Evolutionary conservation across 2,888 invertebrate species (phyloP).

Genomic region (Corbicula japonica): DNA sequence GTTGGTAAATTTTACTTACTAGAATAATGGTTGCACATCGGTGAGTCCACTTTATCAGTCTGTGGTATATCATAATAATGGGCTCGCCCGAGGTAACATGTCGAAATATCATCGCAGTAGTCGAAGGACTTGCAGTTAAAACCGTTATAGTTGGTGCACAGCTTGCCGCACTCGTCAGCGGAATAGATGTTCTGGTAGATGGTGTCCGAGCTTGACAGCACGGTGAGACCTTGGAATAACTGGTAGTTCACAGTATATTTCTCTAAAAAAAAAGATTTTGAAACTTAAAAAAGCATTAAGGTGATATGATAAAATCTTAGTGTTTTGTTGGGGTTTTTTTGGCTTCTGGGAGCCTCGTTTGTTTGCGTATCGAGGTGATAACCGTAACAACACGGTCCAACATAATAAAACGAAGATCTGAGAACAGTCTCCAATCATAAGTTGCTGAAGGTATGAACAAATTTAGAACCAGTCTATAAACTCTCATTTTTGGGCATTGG

Average conservation of each 20-base stretch:
- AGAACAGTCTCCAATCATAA: no score
- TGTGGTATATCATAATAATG: conserved; percentile 76
- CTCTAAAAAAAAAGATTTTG: conserved; percentile 61
- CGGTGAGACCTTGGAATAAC: conserved; percentile 69
- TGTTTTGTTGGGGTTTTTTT: no score
- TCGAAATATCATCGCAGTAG: conserved; percentile 74
- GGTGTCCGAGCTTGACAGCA: conserved; percentile 70
- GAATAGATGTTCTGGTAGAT: conserved; percentile 77
- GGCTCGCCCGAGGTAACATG: conserved; percentile 75
- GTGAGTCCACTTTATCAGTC: conserved; percentile 65
- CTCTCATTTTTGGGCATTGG: no score
- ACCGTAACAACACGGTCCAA: no score
- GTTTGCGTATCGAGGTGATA: no score
- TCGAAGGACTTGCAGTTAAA: conserved; percentile 80
- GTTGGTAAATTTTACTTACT: conserved; percentile 64
- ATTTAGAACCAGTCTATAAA: no score
- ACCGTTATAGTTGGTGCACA: conserved; percentile 75
- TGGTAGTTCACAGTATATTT: conserved; percentile 73
- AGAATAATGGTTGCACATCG: conserved; percentile 78
- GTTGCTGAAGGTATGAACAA: no score
- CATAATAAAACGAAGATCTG: no score
- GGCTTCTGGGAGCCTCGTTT: no score
- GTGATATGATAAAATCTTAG: no score
- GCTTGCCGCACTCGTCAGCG: conserved; percentile 76
- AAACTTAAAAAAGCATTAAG: not conserved